These are phyloP conservation scores for Rallus limicola DNA, from an alignment of 2,113 vertebrate species.

Conservation along the genomic window DNA sequence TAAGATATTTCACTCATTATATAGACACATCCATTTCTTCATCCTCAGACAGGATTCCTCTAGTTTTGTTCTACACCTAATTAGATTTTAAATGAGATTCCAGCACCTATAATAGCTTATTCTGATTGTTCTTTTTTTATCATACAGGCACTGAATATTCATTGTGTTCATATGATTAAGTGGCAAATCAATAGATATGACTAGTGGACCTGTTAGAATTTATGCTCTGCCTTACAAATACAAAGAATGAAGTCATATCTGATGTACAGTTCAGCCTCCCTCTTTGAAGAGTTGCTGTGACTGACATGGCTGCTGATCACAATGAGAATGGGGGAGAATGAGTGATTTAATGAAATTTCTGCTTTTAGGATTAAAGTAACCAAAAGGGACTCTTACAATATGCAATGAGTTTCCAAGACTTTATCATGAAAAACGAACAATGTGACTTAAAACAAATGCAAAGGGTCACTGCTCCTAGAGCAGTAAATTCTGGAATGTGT, in stretches of 20 bases:
- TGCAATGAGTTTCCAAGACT: not conserved
- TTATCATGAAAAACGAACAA: not conserved
- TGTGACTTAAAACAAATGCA: not conserved
- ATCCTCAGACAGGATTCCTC: constrained; percentile 59
- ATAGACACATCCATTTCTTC: constrained; percentile 68
- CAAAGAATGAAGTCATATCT: constrained; percentile 54
- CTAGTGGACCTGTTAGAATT: constrained; percentile 58
- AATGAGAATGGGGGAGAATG: constrained; percentile 12
- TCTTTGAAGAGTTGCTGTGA: constrained; percentile 20
- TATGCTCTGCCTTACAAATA: constrained; percentile 63
- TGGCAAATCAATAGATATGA: constrained; percentile 72
- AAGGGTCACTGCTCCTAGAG: not conserved
- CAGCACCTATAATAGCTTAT: constrained; percentile 79
- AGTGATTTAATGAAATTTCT: constrained; percentile 40
- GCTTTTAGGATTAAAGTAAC: constrained; percentile 25
- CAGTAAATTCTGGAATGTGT: not conserved
- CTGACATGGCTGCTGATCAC: constrained; percentile 37
- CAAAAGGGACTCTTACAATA: not conserved
- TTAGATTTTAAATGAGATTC: constrained; percentile 83
- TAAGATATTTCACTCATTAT: constrained; percentile 28
- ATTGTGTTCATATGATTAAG: constrained; percentile 76
- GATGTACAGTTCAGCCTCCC: constrained; percentile 33
- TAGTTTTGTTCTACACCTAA: constrained; percentile 77
- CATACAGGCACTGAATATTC: constrained; percentile 74
- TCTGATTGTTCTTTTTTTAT: constrained; percentile 84